Percentiles rank a stretch among this genome's conserved stretches.
These are phyloP conservation scores for Chionodraco myersi DNA, from an alignment of 2,113 vertebrate species.

Conservation along the genomic window DNA sequence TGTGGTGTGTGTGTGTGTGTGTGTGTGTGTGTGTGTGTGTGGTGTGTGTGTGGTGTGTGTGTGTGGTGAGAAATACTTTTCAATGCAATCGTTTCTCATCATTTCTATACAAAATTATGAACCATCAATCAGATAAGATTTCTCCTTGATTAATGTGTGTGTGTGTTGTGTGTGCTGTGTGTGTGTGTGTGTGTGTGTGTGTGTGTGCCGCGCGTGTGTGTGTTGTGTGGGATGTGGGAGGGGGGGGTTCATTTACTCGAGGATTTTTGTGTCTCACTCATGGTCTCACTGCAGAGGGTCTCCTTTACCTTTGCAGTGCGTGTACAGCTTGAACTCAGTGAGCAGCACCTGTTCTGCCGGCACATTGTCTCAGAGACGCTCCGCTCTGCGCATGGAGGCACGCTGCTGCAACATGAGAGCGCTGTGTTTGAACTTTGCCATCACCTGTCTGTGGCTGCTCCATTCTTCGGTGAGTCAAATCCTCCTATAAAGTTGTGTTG, in stretches of 20 bases:
- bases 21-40: too few relatives aligned
- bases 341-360: not conserved
- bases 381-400: constrained; percentile 44
- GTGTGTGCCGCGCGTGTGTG: too few relatives aligned
- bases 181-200: not conserved
- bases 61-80: too few relatives aligned
- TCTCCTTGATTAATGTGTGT: too few relatives aligned
- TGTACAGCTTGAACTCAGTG: constrained; percentile 36
- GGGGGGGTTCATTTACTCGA: not conserved
- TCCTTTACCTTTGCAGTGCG: constrained; percentile 48
- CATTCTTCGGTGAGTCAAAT: constrained; percentile 69
- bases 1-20: too few relatives aligned
- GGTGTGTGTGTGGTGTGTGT: not conserved
- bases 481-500: not conserved
- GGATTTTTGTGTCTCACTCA: constrained; percentile 34
- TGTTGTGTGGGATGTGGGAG: too few relatives aligned
- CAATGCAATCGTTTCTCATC: too few relatives aligned
- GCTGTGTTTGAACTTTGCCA: constrained; percentile 73
- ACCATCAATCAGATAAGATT: too few relatives aligned
- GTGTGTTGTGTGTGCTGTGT: not conserved
- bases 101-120: too few relatives aligned
- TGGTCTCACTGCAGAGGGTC: constrained; percentile 35
- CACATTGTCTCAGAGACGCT: not conserved
- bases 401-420: constrained; percentile 52
- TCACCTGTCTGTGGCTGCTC: constrained; percentile 77